Evolutionary conservation across 2,797 vertebrate genomes (phyloP).

Genomic region (Poecilia picta): DNA sequence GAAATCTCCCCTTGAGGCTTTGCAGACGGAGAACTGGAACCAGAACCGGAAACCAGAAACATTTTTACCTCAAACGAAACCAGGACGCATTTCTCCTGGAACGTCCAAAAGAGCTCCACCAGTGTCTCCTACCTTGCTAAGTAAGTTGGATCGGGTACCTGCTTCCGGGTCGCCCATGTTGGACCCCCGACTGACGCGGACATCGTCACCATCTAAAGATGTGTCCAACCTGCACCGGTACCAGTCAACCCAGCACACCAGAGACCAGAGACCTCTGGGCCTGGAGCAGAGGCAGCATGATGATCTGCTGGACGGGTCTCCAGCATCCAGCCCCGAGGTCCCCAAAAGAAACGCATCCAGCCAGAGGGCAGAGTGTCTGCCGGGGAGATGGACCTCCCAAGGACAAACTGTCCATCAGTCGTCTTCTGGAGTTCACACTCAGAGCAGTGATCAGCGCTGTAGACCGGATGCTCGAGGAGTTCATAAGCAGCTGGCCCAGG

Average conservation of each 20-base stretch:
- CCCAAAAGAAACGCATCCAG: slow-evolving; percentile 24
- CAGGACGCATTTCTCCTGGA: slow-evolving; percentile 42
- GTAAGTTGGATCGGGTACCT: slow-evolving; percentile 37
- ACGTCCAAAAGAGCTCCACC: slow-evolving; percentile 29
- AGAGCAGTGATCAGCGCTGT: slow-evolving; percentile 19
- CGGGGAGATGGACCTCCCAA: slow-evolving; percentile 51
- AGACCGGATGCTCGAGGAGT: slow-evolving; percentile 23
- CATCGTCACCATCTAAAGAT: slow-evolving; percentile 28
- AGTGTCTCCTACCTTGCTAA: slow-evolving; percentile 45
- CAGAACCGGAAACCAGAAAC: slow-evolving; percentile 37
- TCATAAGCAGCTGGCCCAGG: slow-evolving; percentile 4
- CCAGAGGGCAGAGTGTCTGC: slow-evolving; percentile 33
- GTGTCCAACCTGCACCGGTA: slow-evolving; percentile 55
- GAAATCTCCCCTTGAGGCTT: slow-evolving; percentile 25
- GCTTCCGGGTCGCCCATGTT: slow-evolving; percentile 49
- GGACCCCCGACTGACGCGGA: slow-evolving; percentile 47
- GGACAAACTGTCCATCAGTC: background rate
- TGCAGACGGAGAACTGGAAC: slow-evolving; percentile 33
- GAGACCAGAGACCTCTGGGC: slow-evolving; percentile 30
- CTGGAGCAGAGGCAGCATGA: slow-evolving; percentile 37
- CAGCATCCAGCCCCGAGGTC: slow-evolving; percentile 43
- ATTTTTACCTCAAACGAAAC: slow-evolving; percentile 25
- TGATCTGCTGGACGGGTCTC: slow-evolving; percentile 29
- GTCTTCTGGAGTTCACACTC: background rate
- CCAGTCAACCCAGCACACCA: slow-evolving; percentile 60